Evolutionary conservation across 2,888 invertebrate genomes (phyloP).

Genomic region (Drosophila putrida): DNA sequence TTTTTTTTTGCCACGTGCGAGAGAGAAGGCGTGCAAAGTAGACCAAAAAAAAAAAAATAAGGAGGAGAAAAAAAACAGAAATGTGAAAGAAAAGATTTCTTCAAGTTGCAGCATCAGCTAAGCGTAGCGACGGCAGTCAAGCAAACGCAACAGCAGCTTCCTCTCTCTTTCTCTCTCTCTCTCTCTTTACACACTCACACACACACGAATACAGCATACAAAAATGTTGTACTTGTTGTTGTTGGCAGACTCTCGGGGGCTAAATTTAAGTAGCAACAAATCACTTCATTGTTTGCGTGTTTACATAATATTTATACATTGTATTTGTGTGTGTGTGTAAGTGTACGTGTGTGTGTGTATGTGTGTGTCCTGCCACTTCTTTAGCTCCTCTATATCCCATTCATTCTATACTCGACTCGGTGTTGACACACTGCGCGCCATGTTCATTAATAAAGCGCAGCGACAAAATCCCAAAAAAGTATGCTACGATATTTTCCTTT

Average conservation of each 20-base stretch:
- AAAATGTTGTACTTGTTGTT: slow-evolving; percentile 32
- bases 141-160: slow-evolving; percentile 25
- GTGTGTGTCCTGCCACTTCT: slow-evolving; percentile 2
- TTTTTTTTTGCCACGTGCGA: slow-evolving; percentile 27
- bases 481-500: slow-evolving; percentile 48
- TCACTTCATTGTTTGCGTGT: slow-evolving; percentile 81
- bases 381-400: neutral
- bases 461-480: slow-evolving; percentile 51
- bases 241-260: slow-evolving; percentile 58
- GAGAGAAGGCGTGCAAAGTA: slow-evolving; percentile 32
- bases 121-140: slow-evolving; percentile 36
- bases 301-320: slow-evolving; percentile 80
- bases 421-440: slow-evolving; percentile 69
- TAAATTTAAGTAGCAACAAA: slow-evolving; percentile 81
- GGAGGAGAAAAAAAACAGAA: slow-evolving; percentile 1
- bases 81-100: slow-evolving; percentile 50
- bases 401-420: slow-evolving; percentile 4
- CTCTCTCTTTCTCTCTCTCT: neutral
- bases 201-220: neutral
- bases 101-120: slow-evolving; percentile 64
- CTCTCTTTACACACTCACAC: neutral
- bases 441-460: slow-evolving; percentile 73
- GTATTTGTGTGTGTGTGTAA: slow-evolving; percentile 37
- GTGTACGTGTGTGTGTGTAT: neutral
- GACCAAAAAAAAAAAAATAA: slow-evolving; percentile 21